Conservation (phyloP, 2,797 vertebrate genomes). For the Scolopax rusticola region DNA sequence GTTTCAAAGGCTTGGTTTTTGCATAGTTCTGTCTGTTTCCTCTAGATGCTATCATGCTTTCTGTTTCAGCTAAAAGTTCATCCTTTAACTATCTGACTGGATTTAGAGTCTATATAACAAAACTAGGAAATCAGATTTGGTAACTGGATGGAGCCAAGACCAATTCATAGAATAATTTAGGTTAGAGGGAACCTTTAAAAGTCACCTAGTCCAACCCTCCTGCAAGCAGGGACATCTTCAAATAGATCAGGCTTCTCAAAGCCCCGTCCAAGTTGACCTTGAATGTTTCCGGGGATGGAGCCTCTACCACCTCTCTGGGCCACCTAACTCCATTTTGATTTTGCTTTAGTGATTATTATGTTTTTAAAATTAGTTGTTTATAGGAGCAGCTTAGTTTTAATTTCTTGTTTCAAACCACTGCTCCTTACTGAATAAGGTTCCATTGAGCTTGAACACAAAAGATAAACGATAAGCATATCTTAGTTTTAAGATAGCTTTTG, state of each 20-base stretch:
- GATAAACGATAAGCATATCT: not conserved
- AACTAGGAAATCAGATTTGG: not conserved
- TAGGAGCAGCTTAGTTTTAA: not conserved
- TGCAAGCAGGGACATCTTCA: not conserved
- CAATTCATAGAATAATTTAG: not conserved
- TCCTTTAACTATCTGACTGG: not conserved
- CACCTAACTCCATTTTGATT: not conserved
- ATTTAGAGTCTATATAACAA: not conserved
- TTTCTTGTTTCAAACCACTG: not conserved
- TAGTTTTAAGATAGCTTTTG: slow-evolving; percentile 12
- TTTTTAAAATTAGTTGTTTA: not conserved
- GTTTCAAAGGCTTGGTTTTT: not conserved
- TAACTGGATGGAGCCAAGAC: not conserved
- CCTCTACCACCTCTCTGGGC: not conserved
- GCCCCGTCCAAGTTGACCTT: not conserved
- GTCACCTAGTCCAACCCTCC: not conserved
- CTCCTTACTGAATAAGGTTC: not conserved
- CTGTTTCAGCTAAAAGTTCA: not conserved
- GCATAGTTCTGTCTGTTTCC: not conserved
- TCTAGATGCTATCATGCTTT: not conserved
- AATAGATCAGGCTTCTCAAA: not conserved
- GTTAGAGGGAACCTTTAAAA: not conserved
- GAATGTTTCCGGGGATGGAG: not conserved
- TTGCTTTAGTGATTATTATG: not conserved
- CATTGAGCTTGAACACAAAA: not conserved